A percentile compares a stretch with the other conserved stretches of the same genome.
Conservation (phyloP, 2,113 vertebrate genomes). For the Mionectes macconnelli region DNA sequence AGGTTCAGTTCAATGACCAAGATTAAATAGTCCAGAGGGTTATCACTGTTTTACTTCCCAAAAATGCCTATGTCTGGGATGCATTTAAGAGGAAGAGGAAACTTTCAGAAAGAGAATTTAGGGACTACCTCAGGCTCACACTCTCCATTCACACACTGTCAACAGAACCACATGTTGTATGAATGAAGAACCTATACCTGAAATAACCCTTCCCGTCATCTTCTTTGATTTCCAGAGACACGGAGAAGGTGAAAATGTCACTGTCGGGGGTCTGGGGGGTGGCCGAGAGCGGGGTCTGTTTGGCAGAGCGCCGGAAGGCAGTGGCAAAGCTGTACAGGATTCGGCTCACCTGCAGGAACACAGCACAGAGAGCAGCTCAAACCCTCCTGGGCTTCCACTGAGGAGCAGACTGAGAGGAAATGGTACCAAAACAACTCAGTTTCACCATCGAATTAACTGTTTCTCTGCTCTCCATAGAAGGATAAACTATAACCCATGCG, state of each 20-base stretch:
- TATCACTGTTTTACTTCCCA: not conserved
- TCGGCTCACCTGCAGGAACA: slow-evolving; percentile 86
- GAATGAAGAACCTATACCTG: slow-evolving; percentile 77
- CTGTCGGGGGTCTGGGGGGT: slow-evolving; percentile 92
- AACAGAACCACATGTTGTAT: not conserved
- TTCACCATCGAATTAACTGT: not conserved
- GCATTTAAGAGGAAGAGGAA: not conserved
- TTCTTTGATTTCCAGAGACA: slow-evolving; percentile 97
- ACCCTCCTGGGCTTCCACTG: not conserved
- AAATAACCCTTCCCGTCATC: slow-evolving; percentile 98
- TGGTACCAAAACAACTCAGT: fast-evolving
- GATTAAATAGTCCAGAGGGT: not conserved
- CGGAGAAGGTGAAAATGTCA: slow-evolving; percentile 95
- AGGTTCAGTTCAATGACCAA: not conserved
- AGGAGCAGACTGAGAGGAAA: not conserved
- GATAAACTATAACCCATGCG: not conserved
- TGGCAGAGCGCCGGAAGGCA: slow-evolving; percentile 93
- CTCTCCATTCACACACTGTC: not conserved
- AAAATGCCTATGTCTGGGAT: not conserved
- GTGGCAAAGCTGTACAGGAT: slow-evolving; percentile 98
- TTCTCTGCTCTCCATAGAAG: not conserved
- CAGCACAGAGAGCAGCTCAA: not conserved
- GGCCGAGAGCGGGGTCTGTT: slow-evolving; percentile 82
- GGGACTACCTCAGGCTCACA: not conserved
- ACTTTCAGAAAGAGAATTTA: not conserved